phyloP scores from a whole-genome alignment of 2,113 vertebrate species.

The Melanostigma gelatinosum region DNA sequence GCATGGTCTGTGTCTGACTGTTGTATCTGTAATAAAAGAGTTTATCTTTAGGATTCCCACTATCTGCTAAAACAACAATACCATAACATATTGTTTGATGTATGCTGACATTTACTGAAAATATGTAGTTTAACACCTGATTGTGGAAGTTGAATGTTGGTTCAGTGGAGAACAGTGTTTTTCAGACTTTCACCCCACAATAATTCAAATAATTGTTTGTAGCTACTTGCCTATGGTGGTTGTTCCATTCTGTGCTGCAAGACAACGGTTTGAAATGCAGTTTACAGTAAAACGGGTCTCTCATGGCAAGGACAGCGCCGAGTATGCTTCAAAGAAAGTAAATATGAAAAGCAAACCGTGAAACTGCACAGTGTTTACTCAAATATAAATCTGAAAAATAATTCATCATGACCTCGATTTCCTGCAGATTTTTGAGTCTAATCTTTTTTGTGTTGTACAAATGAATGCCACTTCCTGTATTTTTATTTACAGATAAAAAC shows the following conservation, averaged over 20 bases:
- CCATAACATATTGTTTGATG: background rate
- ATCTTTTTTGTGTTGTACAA: background rate
- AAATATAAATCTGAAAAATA: background rate
- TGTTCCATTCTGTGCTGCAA: too few species aligned
- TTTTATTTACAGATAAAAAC: background rate
- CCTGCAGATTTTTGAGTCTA: background rate
- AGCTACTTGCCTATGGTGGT: background rate
- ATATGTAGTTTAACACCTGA: background rate
- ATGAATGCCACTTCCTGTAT: background rate
- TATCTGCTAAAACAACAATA: background rate
- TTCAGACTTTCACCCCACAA: background rate
- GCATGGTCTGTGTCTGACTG: background rate
- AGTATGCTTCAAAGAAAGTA: background rate
- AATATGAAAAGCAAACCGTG: background rate
- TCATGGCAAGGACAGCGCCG: too few species aligned
- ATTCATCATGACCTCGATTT: background rate
- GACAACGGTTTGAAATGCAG: too few species aligned
- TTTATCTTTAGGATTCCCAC: background rate
- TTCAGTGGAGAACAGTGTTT: background rate
- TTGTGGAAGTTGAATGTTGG: background rate
- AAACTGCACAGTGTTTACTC: background rate
- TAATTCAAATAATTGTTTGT: background rate
- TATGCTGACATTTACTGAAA: background rate
- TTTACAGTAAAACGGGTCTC: too few species aligned
- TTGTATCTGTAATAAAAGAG: background rate